These are phyloP conservation scores for Eurosta solidaginis DNA, from an alignment of 1,140 invertebrate species.

Conservation along the genomic window DNA sequence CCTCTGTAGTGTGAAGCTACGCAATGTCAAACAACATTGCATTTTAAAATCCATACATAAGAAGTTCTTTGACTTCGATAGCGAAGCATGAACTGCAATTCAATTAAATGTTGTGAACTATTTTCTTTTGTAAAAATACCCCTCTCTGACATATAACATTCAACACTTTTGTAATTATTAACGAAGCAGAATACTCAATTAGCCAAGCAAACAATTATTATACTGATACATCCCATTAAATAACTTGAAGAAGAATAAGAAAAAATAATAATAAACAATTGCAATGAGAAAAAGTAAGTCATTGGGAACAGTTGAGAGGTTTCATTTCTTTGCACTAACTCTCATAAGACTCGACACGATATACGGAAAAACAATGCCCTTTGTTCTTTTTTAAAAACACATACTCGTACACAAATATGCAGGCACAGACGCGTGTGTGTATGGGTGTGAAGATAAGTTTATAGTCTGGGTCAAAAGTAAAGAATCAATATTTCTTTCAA, in stretches of 20 bases:
- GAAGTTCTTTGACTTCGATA: too few species aligned
- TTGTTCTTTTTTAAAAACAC: neutral
- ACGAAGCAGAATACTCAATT: neutral
- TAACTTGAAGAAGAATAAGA: neutral
- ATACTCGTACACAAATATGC: neutral
- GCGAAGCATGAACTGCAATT: too few species aligned
- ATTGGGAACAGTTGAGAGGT: neutral
- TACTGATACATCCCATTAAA: neutral
- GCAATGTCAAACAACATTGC: too few species aligned
- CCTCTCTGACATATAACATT: neutral
- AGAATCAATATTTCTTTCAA: too few species aligned
- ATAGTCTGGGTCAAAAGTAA: too few species aligned
- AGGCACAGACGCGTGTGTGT: too few species aligned
- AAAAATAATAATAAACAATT: neutral
- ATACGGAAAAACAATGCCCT: neutral
- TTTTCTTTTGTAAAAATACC: neutral
- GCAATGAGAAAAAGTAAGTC: neutral
- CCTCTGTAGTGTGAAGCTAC: too few species aligned
- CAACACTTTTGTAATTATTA: neutral
- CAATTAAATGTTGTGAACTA: neutral
- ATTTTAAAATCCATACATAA: too few species aligned
- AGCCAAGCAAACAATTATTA: constrained; percentile 5
- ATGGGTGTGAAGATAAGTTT: too few species aligned
- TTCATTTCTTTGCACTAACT: neutral
- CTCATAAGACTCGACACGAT: too few species aligned